Percentiles rank a stretch among this genome's conserved stretches.
phyloP scores from a whole-genome alignment of 2,888 invertebrate species.

The Mimas tiliae region DNA sequence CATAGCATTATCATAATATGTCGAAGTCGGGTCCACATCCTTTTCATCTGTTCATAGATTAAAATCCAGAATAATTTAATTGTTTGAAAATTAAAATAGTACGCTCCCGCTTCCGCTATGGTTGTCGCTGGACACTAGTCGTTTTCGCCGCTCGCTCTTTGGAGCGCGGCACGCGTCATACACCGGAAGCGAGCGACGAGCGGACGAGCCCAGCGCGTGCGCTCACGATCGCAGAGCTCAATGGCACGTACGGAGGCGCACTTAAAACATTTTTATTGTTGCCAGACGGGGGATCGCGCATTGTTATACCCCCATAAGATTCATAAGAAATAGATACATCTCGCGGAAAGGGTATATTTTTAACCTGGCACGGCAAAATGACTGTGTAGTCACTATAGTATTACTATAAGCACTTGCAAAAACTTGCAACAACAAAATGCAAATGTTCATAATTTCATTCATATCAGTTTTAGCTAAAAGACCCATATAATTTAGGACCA shows the following conservation, averaged over 20 bases:
- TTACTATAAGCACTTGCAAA: too few relatives aligned
- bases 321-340: conserved; percentile 25
- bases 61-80: too few relatives aligned
- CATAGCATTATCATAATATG: too few relatives aligned
- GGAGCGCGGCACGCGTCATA: conserved; percentile 64
- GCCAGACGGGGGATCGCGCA: conserved; percentile 54
- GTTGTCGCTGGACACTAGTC: conserved; percentile 34
- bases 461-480: too few relatives aligned
- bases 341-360: not conserved
- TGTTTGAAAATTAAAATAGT: too few relatives aligned
- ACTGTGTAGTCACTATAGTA: too few relatives aligned
- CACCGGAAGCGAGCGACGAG: conserved; percentile 71
- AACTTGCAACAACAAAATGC: too few relatives aligned
- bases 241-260: conserved; percentile 82
- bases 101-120: not conserved
- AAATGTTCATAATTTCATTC: too few relatives aligned
- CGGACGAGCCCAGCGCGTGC: conserved; percentile 75
- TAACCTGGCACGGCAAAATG: too few relatives aligned
- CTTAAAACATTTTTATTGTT: conserved; percentile 83
- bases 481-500: too few relatives aligned
- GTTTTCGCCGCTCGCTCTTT: conserved; percentile 38
- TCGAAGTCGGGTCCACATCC: too few relatives aligned
- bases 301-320: conserved; percentile 56
- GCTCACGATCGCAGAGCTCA: conserved; percentile 69
- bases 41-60: too few relatives aligned